Percentiles rank a stretch among this genome's conserved stretches.
Evolutionary conservation across 2,113 vertebrate genomes (phyloP).

Genomic region (Potamarius usumacintae): DNA sequence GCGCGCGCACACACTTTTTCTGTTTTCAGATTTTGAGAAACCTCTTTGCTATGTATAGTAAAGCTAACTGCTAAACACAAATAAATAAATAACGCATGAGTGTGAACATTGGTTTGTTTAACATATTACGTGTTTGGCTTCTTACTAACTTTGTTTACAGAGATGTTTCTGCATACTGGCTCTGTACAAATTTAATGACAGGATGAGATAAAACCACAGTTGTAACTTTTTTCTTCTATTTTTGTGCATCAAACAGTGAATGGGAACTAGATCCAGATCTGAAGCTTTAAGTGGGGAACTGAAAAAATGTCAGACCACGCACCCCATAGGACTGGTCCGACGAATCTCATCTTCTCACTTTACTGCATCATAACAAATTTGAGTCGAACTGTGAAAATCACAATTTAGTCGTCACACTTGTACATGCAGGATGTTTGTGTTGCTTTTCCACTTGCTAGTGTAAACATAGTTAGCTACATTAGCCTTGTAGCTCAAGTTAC

Average conservation of each 20-base stretch:
- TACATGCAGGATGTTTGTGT: neutral
- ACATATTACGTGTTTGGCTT: neutral
- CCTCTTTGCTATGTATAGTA: neutral
- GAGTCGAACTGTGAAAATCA: neutral
- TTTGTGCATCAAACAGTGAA: neutral
- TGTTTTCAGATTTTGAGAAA: neutral
- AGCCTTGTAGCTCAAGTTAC: neutral
- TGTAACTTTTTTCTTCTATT: neutral
- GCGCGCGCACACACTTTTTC: constrained; percentile 34
- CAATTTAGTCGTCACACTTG: neutral
- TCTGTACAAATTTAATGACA: neutral
- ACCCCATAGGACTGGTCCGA: neutral
- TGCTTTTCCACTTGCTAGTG: neutral
- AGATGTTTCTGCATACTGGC: neutral
- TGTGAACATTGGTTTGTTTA: neutral
- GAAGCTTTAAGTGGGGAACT: neutral
- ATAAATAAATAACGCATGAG: neutral
- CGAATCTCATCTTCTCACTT: neutral
- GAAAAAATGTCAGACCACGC: neutral
- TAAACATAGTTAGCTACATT: neutral
- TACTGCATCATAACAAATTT: neutral
- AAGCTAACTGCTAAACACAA: neutral
- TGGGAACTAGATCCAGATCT: neutral
- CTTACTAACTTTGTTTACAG: neutral
- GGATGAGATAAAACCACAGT: neutral